Base-by-base conservation (phyloP, 2,113 vertebrate species). In the Falcunculus frontatus region DNA sequence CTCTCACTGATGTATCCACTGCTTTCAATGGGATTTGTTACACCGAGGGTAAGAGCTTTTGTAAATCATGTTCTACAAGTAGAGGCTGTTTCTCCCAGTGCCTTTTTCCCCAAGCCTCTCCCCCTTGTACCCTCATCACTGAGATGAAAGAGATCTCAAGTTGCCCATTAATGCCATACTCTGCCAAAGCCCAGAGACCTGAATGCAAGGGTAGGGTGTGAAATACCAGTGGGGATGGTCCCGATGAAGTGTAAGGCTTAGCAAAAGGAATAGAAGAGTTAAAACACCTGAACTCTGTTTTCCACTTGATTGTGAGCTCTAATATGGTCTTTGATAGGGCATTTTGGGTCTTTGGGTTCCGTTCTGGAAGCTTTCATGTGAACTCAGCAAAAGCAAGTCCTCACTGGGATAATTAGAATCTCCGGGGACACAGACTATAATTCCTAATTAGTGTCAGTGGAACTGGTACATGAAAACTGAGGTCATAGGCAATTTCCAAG, bases 381-480 rank as follows among this genome's bases (percentile, higher is more conserved):
- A 94, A 72, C 41, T 94, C 57, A 81, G 79, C 64, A 93, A 81
- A 92, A 84, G 30, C 5, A 16, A 83, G 55, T 74, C 55, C 35
- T 94, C 37, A 29, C 15, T 77, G 67, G 33, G 50, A 42, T 90
- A 82, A 80, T 62, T 8, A 67, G 35, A 84, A 37, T 78, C 75
- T 75, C 67, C 23, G 47, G 88, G 72, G 79, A 85, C 33, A 63
- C 7, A 90, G 68, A 33, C 46, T 69, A 10, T 78, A 84, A 84
- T 87, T 88, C 57, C 56, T 94, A 87, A 81, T 87, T 94, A 90
- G 60, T 62, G 42, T 89, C 83, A 80, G 33, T 78, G 79, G 72
- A 97, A 87, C 47, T 87, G n/a, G n/a, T 72, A 82, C 56, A 72
- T 72, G 64, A 89, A 85, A 92, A 44, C 37, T 13, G 41, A 88